phyloP scores from a whole-genome alignment of 2,113 vertebrate genomes.

The Scomber colias region DNA sequence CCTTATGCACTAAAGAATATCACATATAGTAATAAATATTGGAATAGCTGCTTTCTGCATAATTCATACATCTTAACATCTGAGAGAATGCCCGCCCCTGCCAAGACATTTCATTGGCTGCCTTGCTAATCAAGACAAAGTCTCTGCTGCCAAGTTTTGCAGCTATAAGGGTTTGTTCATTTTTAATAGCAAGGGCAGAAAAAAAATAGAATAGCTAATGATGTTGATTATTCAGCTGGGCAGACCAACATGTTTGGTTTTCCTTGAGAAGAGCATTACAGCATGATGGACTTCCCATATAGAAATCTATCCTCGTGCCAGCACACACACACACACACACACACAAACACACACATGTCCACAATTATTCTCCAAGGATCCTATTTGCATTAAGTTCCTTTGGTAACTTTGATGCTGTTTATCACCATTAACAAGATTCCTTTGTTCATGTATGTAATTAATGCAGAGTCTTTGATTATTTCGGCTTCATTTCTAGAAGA shows the following conservation, averaged over 20 bases:
- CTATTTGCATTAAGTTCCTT: slow-evolving; percentile 68
- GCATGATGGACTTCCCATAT: slow-evolving; percentile 52
- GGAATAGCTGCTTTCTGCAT: slow-evolving; percentile 77
- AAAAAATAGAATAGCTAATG: slow-evolving; percentile 72
- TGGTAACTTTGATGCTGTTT: slow-evolving; percentile 77
- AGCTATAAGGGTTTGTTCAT: slow-evolving; percentile 66
- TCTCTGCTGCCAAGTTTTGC: slow-evolving; percentile 57
- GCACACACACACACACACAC: slow-evolving; percentile 21
- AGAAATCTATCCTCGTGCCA: slow-evolving; percentile 45
- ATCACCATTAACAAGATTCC: slow-evolving; percentile 73
- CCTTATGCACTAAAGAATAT: slow-evolving; percentile 58
- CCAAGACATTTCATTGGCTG: slow-evolving; percentile 70
- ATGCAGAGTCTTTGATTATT: slow-evolving; percentile 77
- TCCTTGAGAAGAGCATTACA: slow-evolving; percentile 62
- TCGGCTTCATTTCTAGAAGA: slow-evolving; percentile 60
- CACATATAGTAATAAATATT: slow-evolving; percentile 78
- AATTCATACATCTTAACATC: slow-evolving; percentile 82
- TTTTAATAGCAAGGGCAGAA: slow-evolving; percentile 72
- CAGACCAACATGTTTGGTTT: slow-evolving; percentile 63
- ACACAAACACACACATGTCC: background rate
- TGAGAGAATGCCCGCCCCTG: slow-evolving; percentile 69
- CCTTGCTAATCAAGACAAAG: slow-evolving; percentile 60
- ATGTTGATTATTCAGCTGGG: slow-evolving; percentile 69
- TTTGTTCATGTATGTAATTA: slow-evolving; percentile 81
- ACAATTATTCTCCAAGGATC: slow-evolving; percentile 66